Evolutionary conservation across 2,797 vertebrate species (phyloP).

Genomic region (Sebastes iracundus): DNA sequence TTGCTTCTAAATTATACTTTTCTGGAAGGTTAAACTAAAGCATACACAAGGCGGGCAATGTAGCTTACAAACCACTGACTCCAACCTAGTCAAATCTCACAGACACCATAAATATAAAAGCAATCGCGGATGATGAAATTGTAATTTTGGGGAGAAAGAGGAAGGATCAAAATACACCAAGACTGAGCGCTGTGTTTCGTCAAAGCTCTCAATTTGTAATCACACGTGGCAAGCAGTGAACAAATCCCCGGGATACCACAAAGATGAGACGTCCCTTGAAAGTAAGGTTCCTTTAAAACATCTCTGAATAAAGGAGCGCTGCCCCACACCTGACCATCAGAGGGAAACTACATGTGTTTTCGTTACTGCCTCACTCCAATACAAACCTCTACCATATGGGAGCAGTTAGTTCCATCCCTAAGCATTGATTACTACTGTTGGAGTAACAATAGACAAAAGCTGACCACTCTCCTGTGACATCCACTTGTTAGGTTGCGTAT

Average conservation of each 20-base stretch:
- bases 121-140: not conserved
- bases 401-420: slow-evolving; percentile 53
- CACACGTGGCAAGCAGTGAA: slow-evolving; percentile 8
- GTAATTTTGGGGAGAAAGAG: not conserved
- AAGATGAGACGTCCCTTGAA: slow-evolving; percentile 25
- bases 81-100: not conserved
- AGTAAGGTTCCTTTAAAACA: slow-evolving; percentile 49
- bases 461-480: slow-evolving; percentile 12
- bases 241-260: slow-evolving; percentile 49
- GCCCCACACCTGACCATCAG: slow-evolving; percentile 62
- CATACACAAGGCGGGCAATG: not conserved
- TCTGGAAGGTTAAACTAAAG: slow-evolving; percentile 25
- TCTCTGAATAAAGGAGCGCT: slow-evolving; percentile 47
- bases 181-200: slow-evolving; percentile 22
- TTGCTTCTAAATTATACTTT: slow-evolving; percentile 4
- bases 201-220: slow-evolving; percentile 47
- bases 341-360: slow-evolving; percentile 62
- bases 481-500: not conserved
- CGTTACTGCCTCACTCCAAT: slow-evolving; percentile 49
- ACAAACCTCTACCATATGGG: slow-evolving; percentile 55
- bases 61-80: slow-evolving; percentile 33
- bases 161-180: slow-evolving; percentile 22
- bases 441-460: slow-evolving; percentile 49
- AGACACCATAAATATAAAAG: slow-evolving; percentile 1
- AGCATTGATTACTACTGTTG: slow-evolving; percentile 61